A percentile compares a stretch with the other conserved stretches of the same genome.
Conservation (phyloP, 2,888 invertebrate species). For the Acrobasis suavella region DNA sequence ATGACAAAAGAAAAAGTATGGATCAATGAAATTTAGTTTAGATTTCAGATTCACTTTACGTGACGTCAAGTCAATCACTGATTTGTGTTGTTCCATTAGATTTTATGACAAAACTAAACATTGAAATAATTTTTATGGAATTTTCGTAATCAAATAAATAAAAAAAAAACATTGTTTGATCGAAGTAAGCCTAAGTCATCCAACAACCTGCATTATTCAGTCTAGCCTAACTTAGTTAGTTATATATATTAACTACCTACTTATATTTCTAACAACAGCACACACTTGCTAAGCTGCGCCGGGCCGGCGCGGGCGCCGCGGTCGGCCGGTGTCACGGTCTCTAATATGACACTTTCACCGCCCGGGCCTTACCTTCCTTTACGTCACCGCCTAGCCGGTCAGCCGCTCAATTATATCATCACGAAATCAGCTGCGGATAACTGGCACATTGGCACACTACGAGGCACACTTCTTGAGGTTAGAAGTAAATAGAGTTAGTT, state of each 20-base stretch:
- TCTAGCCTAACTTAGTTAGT: too few species aligned
- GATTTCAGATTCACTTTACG: too few species aligned
- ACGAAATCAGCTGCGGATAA: conserved; percentile 65
- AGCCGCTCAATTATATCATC: conserved; percentile 68
- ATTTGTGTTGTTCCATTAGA: too few species aligned
- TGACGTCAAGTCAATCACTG: too few species aligned
- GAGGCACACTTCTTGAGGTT: conserved; percentile 15
- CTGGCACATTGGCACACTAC: conserved; percentile 54
- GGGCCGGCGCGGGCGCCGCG: too few species aligned
- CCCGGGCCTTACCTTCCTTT: conserved; percentile 62
- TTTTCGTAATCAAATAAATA: too few species aligned
- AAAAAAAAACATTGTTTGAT: too few species aligned
- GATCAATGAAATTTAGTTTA: too few species aligned
- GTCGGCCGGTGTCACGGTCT: conserved; percentile 53
- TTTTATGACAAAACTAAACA: too few species aligned
- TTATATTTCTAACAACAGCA: neutral
- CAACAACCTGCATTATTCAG: neutral
- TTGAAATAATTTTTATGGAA: too few species aligned
- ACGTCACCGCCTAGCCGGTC: conserved; percentile 50
- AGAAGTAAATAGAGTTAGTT: neutral
- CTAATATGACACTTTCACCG: conserved; percentile 72
- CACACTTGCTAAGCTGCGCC: neutral
- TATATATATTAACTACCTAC: too few species aligned
- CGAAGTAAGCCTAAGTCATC: neutral
- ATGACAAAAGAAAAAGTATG: neutral